phyloP scores from a whole-genome alignment of 2,888 invertebrate species.

The Patella pellucida region DNA sequence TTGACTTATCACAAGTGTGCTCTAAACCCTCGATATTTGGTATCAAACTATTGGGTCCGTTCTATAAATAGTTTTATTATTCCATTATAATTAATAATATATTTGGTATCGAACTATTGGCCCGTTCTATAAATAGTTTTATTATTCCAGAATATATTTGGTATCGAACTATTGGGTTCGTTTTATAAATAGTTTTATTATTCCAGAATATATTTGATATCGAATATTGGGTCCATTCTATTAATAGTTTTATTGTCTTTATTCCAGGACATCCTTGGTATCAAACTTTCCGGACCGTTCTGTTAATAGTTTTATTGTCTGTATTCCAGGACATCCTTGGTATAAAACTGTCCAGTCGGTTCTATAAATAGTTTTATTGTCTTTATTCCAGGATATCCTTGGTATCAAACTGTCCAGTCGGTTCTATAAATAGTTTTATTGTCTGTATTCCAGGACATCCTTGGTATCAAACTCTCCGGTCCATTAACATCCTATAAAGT shows the following conservation, averaged over 20 bases:
- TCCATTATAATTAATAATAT: too few relatives aligned
- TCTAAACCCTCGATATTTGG: too few relatives aligned
- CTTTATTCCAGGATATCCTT: slow-evolving; percentile 78
- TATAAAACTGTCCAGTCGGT: too few relatives aligned
- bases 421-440: slow-evolving; percentile 68
- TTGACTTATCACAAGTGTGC: too few relatives aligned
- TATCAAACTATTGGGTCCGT: slow-evolving; percentile 84
- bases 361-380: background rate
- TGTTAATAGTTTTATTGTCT: background rate
- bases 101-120: too few relatives aligned
- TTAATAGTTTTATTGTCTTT: background rate
- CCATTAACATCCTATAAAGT: slow-evolving; percentile 86
- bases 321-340: too few relatives aligned
- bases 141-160: slow-evolving; percentile 79
- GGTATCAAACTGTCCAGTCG: slow-evolving; percentile 89
- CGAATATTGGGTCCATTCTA: too few relatives aligned
- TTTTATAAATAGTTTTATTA: slow-evolving; percentile 68
- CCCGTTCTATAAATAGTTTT: background rate
- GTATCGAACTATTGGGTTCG: slow-evolving; percentile 87
- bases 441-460: slow-evolving; percentile 75
- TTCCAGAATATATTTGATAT: too few relatives aligned
- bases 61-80: slow-evolving; percentile 70
- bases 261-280: slow-evolving; percentile 82
- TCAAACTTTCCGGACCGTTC: slow-evolving; percentile 86
- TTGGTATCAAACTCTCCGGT: slow-evolving; percentile 87